phyloP scores from a whole-genome alignment of 2,888 invertebrate species.

The Agrochola lota region DNA sequence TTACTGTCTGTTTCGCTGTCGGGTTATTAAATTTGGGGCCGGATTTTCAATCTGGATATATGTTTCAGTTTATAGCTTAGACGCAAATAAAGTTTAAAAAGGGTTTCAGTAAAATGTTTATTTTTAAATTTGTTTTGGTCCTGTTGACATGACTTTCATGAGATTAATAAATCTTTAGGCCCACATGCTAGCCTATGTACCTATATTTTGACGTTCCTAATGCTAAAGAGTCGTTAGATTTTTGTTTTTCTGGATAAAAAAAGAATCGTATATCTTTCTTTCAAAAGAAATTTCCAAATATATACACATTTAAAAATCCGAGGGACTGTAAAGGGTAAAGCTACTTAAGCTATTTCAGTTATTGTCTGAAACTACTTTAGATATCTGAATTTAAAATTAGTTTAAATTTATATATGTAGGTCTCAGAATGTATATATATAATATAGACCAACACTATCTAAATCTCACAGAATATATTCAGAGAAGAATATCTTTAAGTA shows the following conservation, averaged over 20 bases:
- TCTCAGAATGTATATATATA: constrained; percentile 15
- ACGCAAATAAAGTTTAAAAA: constrained; percentile 12
- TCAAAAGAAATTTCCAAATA: no score
- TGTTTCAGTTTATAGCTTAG: constrained; percentile 19
- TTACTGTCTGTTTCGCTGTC: constrained; percentile 36
- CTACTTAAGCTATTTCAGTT: not conserved
- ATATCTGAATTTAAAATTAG: constrained; percentile 7
- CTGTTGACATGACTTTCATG: not conserved
- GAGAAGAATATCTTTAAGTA: constrained; percentile 30
- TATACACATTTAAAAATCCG: not conserved
- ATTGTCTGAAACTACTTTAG: not conserved
- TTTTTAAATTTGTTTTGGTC: not conserved
- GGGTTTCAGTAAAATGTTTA: constrained; percentile 29
- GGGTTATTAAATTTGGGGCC: constrained; percentile 30
- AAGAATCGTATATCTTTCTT: not conserved
- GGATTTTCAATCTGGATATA: constrained; percentile 38
- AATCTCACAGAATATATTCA: constrained; percentile 20
- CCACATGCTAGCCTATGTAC: no score
- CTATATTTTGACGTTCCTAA: not conserved
- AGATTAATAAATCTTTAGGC: not conserved
- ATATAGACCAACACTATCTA: not conserved
- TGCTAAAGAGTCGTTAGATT: not conserved
- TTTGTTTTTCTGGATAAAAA: not conserved
- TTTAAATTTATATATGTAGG: constrained; percentile 14
- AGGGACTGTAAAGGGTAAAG: not conserved